Base-by-base conservation (phyloP, 2,113 vertebrate species). In the Syngnathus scovelli region DNA sequence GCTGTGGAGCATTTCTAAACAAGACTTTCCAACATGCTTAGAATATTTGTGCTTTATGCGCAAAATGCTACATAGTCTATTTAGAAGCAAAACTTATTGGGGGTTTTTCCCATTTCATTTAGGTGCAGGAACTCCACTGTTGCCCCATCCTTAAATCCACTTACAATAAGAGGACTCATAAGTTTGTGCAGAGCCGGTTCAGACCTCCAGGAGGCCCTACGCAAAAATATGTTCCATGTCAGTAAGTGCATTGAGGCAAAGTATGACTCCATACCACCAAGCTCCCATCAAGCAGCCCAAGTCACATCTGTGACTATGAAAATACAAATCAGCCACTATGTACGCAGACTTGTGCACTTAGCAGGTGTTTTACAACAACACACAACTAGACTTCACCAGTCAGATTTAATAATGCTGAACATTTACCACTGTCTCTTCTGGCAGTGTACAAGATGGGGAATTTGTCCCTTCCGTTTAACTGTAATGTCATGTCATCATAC, bases 341-440 rank as follows among this genome's bases (percentile, higher is more conserved):
- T 3, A 3, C 64, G 65, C 38, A 13, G 11, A 77, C 49, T 61
- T 77, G 66, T 71, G 60, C 64, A 69, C 79, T 82, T 77, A 78
- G 66, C 74, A 83, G 79, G 73, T 82, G 66, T 76, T 78, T 75
- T 71, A 76, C 67, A 80, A 18, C 66, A 61, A 61, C 55, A 70
- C 60, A 52, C 55, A 23, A 41, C 71, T 62, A 64, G 66, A 70
- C 48, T 72, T 48, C 44, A 63, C 59, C 51, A 81, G 74, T 85
- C 79, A 84, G 70, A 78, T 78, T 81, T 67, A 69, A 82, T 83
- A 69, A 82, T 33, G 56, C 18, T 72, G 60, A 80, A 80, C 81
- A 79, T 81, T 82, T 72, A 68, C 71, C 21, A 23, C n/a, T 1
- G 64, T 71, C 69, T 70, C 80, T 68, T 21, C 43, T 4, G 60